Conservation (phyloP, 2,797 vertebrate genomes). For the Sebastes matsubarae region DNA sequence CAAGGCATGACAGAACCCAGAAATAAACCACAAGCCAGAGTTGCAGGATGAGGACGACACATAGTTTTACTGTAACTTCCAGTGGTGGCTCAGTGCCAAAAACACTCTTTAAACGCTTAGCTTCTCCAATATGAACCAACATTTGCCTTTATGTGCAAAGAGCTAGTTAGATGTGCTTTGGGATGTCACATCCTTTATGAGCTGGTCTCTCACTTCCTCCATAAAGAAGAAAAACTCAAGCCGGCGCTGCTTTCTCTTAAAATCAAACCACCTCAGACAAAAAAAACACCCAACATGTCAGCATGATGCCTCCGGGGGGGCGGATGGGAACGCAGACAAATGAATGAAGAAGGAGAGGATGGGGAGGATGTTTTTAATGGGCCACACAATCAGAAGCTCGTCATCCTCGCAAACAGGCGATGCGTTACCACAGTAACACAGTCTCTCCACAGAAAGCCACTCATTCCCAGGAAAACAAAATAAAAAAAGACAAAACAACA, state of each 20-base stretch:
- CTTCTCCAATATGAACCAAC: background rate
- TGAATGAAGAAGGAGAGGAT: background rate
- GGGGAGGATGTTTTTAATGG: conserved; percentile 24
- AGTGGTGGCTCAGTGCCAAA: background rate
- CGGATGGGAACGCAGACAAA: background rate
- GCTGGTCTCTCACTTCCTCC: background rate
- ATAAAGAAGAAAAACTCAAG: background rate
- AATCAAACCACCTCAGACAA: background rate
- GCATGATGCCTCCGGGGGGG: background rate
- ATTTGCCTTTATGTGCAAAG: background rate
- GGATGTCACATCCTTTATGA: background rate
- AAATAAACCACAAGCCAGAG: background rate
- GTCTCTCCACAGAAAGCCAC: conserved; percentile 20
- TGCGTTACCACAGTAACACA: conserved; percentile 31
- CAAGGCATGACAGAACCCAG: background rate
- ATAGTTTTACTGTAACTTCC: background rate
- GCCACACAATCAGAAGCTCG: conserved; percentile 34
- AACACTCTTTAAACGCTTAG: background rate
- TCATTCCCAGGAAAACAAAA: conserved; percentile 20
- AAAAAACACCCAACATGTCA: background rate
- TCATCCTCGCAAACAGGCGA: conserved; percentile 35
- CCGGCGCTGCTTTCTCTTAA: background rate
- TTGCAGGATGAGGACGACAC: background rate
- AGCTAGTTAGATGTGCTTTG: background rate
- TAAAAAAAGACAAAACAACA: conserved; percentile 9